Evolutionary conservation across 2,888 invertebrate species (phyloP).

Genomic region (Aleiodes leptofemur): DNA sequence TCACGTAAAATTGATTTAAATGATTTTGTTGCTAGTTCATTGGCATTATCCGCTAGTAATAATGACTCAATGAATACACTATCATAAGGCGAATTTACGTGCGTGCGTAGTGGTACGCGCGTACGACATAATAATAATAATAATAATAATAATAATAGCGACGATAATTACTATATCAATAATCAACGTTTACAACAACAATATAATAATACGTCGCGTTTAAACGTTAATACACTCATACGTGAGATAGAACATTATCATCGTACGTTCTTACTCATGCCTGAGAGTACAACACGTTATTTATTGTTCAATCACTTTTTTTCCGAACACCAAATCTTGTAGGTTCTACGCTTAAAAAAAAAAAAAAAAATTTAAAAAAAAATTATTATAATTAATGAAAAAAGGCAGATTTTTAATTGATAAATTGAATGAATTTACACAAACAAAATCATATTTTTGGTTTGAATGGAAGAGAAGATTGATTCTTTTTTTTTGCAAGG

Average conservation of each 20-base stretch:
- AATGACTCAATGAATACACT: conserved; percentile 77
- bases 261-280: conserved; percentile 37
- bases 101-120: conserved; percentile 59
- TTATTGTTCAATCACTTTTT: conserved; percentile 59
- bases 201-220: conserved; percentile 38
- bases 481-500: too few relatives aligned
- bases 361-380: conserved; percentile 28
- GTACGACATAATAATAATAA: conserved; percentile 48
- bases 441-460: conserved; percentile 10
- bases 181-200: conserved; percentile 62
- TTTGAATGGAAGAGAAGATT: too few relatives aligned
- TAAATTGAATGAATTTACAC: not conserved
- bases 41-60: conserved; percentile 77
- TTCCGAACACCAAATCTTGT: conserved; percentile 70
- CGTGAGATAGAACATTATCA: conserved; percentile 42
- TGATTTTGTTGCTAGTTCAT: conserved; percentile 80
- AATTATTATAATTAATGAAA: too few relatives aligned
- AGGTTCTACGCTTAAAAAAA: conserved; percentile 63
- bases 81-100: conserved; percentile 75
- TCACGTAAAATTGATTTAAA: conserved; percentile 87
- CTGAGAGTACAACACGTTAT: conserved; percentile 47
- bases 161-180: conserved; percentile 65
- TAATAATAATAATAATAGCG: conserved; percentile 46
- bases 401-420: conserved; percentile 1
- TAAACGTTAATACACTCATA: conserved; percentile 49